A percentile compares a stretch with the other conserved stretches of the same genome.
Evolutionary conservation across 2,888 invertebrate genomes (phyloP).

Genomic region (Muscina levida): DNA sequence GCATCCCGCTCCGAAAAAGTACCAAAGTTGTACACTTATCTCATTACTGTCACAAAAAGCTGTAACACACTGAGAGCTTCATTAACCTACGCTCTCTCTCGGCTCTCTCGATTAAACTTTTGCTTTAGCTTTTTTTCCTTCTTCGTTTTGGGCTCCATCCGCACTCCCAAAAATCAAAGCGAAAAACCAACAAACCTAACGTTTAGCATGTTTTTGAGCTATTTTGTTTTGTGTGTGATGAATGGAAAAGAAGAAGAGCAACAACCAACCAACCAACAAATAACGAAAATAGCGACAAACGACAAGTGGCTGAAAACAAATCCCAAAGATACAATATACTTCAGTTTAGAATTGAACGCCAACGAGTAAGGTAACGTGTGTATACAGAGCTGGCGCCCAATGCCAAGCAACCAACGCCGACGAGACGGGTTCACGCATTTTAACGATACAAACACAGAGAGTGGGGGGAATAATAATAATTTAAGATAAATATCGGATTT

Average conservation of each 20-base stretch:
- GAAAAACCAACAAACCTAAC: conserved; percentile 7
- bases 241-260: conserved; percentile 9
- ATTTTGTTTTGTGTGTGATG: conserved; percentile 17
- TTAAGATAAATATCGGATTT: conserved; percentile 14
- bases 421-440: conserved; percentile 18
- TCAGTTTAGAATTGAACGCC: conserved; percentile 60
- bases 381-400: not conserved
- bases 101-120: not conserved
- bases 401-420: not conserved
- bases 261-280: not conserved
- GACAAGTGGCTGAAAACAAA: conserved; percentile 56
- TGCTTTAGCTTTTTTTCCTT: not conserved
- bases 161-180: conserved; percentile 37
- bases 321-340: conserved; percentile 28
- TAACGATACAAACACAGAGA: not conserved
- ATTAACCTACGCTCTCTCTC: not conserved
- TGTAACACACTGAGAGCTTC: not conserved
- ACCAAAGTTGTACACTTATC: too few relatives aligned
- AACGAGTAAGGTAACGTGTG: conserved; percentile 63
- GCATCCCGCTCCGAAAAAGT: too few relatives aligned
- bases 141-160: conserved; percentile 30
- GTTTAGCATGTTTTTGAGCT: conserved; percentile 24
- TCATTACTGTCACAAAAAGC: too few relatives aligned
- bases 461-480: not conserved
- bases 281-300: conserved; percentile 39